A percentile compares a stretch with the other conserved stretches of the same genome.
Evolutionary conservation across 2,888 invertebrate species (phyloP).

Genomic region (Cryptocheilus praepositus): DNA sequence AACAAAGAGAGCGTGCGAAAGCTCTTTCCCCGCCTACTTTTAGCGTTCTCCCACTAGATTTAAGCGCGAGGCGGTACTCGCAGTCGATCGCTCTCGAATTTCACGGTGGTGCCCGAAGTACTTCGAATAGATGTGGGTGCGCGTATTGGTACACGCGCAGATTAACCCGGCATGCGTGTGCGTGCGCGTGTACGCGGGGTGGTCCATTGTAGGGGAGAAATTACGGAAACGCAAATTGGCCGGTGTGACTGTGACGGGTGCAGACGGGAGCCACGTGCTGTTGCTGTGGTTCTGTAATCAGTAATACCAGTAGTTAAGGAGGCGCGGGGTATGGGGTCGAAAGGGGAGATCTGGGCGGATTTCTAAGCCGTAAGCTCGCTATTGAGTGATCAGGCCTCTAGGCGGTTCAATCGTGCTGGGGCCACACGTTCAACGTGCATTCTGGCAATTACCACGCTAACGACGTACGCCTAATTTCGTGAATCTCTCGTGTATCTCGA

Average conservation of each 20-base stretch:
- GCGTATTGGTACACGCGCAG: conserved; percentile 13
- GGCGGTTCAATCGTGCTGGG: background rate
- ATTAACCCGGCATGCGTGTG: conserved; percentile 37
- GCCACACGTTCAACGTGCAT: no score
- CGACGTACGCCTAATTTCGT: no score
- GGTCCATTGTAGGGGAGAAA: conserved; percentile 61
- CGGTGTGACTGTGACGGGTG: conserved; percentile 72
- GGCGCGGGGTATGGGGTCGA: conserved; percentile 50
- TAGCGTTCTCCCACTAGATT: background rate
- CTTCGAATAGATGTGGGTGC: background rate
- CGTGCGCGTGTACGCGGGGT: conserved; percentile 36
- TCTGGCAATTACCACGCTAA: no score
- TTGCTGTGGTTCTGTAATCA: conserved; percentile 71
- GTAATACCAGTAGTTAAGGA: conserved; percentile 63
- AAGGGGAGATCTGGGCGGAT: conserved; percentile 56
- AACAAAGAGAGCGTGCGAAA: background rate
- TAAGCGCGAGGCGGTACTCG: background rate
- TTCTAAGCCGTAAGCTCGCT: conserved; percentile 53
- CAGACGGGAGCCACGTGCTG: conserved; percentile 72
- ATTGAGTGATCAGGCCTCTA: conserved; percentile 26
- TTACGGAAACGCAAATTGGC: conserved; percentile 74
- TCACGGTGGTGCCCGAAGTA: conserved; percentile 16
- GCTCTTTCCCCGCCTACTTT: background rate
- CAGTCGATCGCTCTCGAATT: conserved; percentile 7
- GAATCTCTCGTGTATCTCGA: no score